Base-by-base conservation (phyloP, 23 tunicate genomes). In the Botrylloides violaceus region DNA sequence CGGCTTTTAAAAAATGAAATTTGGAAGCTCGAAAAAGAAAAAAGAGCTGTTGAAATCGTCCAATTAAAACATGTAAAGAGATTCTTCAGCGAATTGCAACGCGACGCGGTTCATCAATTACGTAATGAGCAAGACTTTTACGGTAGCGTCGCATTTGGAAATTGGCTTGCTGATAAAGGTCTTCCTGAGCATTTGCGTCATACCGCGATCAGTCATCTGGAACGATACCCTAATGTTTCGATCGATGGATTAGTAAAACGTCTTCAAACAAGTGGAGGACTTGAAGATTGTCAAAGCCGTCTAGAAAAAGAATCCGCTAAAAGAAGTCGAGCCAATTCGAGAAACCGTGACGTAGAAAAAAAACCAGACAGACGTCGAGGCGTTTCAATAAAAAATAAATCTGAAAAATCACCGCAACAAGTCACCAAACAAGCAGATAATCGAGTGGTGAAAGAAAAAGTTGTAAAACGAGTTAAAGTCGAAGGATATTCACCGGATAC, bases 101-200 rank as follows among this genome's bases (percentile, higher is more conserved):
- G 66, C 29, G 80, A 80, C 65, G 94, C 85, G 29, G 36, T 85
- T 20, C 94, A 73, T 28, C 94, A 85, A 64, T 28, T 85, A 1
- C 64, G 47, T 34, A 85, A 85, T 61, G 94, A 85, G 61, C 84
- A 80, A 29, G 94, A 80, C 2, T 85, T 85, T 56, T 85, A 70
- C 66, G 84, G 85, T 20, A 66, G 63, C 37, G 70, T 85, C 23
- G 77, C 84, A 22, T 79, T 61, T 48, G 61, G 64, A n/a, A 85
- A 85, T 50, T 85, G 94, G 94, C 33, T 85, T 32, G 84, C 79
- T 19, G 77, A 79, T 4, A 85, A 75, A 70, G 94, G 94, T 4
- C 73, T 60, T 65, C 50, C 70, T n/a, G 83, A 72, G 34, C 38
- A 66, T 36, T 39, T 39, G 3, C 61, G 31, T 1, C 28, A 57